Conservation (phyloP, 2,113 vertebrate genomes). For the Fulica atra region DNA sequence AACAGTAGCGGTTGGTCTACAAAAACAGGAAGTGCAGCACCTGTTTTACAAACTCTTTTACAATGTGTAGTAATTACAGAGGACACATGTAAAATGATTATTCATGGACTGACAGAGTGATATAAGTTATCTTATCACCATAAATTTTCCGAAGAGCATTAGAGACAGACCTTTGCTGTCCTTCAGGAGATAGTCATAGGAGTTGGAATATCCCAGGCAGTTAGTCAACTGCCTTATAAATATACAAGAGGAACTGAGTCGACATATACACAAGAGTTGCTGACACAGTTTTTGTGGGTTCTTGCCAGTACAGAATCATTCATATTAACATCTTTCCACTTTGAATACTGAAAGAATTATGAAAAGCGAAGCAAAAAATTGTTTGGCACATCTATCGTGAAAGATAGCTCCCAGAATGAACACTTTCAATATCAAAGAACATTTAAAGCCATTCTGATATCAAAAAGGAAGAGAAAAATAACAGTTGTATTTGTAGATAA, state of each 20-base stretch:
- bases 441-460: background rate
- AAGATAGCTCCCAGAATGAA: background rate
- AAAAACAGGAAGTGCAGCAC: background rate
- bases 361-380: background rate
- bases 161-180: background rate
- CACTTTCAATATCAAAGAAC: background rate
- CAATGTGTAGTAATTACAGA: background rate
- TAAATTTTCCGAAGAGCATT: background rate
- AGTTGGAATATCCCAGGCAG: background rate
- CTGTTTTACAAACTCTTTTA: background rate
- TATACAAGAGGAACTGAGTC: conserved; percentile 20
- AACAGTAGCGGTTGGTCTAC: background rate
- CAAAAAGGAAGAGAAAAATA: background rate
- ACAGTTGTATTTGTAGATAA: background rate
- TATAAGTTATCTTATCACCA: background rate
- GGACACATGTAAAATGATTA: background rate
- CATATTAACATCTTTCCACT: background rate
- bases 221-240: conserved; percentile 24
- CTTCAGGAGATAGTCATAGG: background rate
- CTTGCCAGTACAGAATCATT: conserved; percentile 13
- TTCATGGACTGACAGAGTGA: background rate
- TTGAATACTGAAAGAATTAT: conserved; percentile 19
- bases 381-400: background rate
- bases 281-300: conserved; percentile 12
- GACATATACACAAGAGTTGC: background rate